Evolutionary conservation across 2,888 invertebrate species (phyloP).

Genomic region (Caenorhabditis sp.): DNA sequence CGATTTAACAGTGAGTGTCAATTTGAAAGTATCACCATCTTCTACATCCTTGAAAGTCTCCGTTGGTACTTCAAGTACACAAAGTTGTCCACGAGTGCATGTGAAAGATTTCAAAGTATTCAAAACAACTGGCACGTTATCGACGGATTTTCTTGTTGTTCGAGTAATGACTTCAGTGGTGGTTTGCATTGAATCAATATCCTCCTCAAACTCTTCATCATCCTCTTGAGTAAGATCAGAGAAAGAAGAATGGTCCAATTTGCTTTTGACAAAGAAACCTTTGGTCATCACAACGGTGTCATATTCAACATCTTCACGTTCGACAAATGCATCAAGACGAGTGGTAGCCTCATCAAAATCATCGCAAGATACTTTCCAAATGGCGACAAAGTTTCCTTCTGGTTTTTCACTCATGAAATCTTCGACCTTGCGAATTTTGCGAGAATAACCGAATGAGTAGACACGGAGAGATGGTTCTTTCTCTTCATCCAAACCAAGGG

Average conservation of each 20-base stretch:
- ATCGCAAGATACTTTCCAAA: constrained; percentile 40
- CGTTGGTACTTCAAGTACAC: constrained; percentile 54
- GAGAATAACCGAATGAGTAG: constrained; percentile 38
- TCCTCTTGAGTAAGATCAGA: not conserved
- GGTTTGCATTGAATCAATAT: constrained; percentile 14
- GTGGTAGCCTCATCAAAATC: constrained; percentile 31
- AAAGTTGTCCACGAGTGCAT: constrained; percentile 49
- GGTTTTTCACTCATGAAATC: constrained; percentile 31
- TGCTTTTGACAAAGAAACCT: not conserved
- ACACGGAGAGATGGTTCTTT: constrained; percentile 26
- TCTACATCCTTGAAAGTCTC: constrained; percentile 66
- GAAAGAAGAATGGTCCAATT: not conserved
- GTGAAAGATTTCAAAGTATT: constrained; percentile 29
- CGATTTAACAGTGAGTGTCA: constrained; percentile 45
- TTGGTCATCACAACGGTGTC: constrained; percentile 27
- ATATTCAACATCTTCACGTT: constrained; percentile 34
- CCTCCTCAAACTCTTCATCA: constrained; percentile 4
- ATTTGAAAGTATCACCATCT: constrained; percentile 59
- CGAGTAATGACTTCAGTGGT: constrained; percentile 28
- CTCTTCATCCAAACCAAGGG: constrained; percentile 26
- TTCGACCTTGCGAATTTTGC: constrained; percentile 25
- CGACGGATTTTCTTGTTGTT: constrained; percentile 24
- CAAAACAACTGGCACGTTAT: constrained; percentile 39
- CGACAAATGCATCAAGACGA: constrained; percentile 30
- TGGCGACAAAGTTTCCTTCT: constrained; percentile 30